These are phyloP conservation scores for Crossocerus cetratus DNA, from an alignment of 2,888 invertebrate genomes.

Conservation along the genomic window DNA sequence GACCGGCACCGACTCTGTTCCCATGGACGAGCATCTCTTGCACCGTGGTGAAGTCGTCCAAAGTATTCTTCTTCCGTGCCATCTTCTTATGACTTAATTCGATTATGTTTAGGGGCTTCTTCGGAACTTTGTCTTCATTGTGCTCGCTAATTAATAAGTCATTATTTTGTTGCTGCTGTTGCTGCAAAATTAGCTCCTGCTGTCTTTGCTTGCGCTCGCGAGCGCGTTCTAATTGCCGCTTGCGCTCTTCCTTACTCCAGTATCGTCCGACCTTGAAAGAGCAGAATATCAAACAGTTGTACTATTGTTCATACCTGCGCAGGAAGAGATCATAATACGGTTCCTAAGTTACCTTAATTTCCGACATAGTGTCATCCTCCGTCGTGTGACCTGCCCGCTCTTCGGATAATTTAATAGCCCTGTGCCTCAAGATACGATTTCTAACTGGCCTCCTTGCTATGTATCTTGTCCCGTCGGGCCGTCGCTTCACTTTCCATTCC, in stretches of 20 bases:
- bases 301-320: neutral
- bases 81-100: slow-evolving; percentile 77
- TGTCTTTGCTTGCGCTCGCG: slow-evolving; percentile 81
- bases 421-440: slow-evolving; percentile 82
- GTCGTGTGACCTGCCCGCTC: slow-evolving; percentile 83
- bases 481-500: slow-evolving; percentile 88
- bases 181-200: slow-evolving; percentile 69
- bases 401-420: slow-evolving; percentile 83
- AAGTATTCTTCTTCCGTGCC: slow-evolving; percentile 74
- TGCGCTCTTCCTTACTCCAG: slow-evolving; percentile 87
- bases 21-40: slow-evolving; percentile 81
- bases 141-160: slow-evolving; percentile 66
- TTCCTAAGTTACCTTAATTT: slow-evolving; percentile 80
- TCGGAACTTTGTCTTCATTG: slow-evolving; percentile 71
- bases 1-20: slow-evolving; percentile 73
- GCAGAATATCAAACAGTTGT: neutral
- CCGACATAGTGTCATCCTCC: slow-evolving; percentile 88
- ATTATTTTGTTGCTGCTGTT: slow-evolving; percentile 61
- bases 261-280: slow-evolving; percentile 81
- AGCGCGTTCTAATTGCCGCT: slow-evolving; percentile 85
- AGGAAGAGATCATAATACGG: neutral
- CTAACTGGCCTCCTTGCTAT: slow-evolving; percentile 85
- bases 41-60: slow-evolving; percentile 80
- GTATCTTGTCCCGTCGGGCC: slow-evolving; percentile 87
- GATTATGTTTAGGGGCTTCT: slow-evolving; percentile 76